Evolutionary conservation across 1,140 invertebrate species (phyloP).

Genomic region (Polyergus mexicanus): DNA sequence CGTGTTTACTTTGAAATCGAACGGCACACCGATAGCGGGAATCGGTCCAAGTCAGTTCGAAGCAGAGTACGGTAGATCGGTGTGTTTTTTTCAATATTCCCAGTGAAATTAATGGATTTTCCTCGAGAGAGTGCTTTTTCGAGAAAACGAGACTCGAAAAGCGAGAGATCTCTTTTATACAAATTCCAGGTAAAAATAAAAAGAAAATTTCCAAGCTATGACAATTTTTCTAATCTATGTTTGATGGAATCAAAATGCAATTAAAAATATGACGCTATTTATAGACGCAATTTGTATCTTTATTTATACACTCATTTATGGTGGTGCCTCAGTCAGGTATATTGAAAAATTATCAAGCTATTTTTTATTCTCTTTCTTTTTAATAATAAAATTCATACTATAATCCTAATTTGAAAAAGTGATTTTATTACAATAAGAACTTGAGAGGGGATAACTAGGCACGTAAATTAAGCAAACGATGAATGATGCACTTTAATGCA

Average conservation of each 20-base stretch:
- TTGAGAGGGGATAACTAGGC: not conserved
- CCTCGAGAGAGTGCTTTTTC: conserved; percentile 38
- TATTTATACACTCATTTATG: not conserved
- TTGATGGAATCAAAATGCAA: conserved; percentile 15
- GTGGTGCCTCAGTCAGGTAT: not conserved
- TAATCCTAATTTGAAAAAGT: not conserved
- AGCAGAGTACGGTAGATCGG: not conserved
- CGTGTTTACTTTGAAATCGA: conserved; percentile 72
- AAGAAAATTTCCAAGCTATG: conserved; percentile 1
- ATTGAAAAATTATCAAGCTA: not conserved
- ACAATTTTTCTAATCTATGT: not conserved
- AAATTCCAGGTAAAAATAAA: conserved; percentile 31
- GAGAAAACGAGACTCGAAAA: conserved; percentile 11
- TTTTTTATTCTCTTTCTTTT: not conserved
- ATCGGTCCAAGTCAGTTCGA: conserved; percentile 7
- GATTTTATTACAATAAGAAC: not conserved
- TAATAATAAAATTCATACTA: not conserved
- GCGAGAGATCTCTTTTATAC: conserved; percentile 36
- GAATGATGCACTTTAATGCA: not conserved
- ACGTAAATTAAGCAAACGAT: not conserved
- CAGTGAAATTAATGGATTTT: conserved; percentile 58
- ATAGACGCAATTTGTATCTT: not conserved
- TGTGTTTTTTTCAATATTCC: conserved; percentile 48
- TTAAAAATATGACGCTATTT: not conserved
- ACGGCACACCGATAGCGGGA: conserved; percentile 11